These are phyloP conservation scores for Poeciliopsis prolifica DNA, from an alignment of 2,113 vertebrate genomes.

Conservation along the genomic window DNA sequence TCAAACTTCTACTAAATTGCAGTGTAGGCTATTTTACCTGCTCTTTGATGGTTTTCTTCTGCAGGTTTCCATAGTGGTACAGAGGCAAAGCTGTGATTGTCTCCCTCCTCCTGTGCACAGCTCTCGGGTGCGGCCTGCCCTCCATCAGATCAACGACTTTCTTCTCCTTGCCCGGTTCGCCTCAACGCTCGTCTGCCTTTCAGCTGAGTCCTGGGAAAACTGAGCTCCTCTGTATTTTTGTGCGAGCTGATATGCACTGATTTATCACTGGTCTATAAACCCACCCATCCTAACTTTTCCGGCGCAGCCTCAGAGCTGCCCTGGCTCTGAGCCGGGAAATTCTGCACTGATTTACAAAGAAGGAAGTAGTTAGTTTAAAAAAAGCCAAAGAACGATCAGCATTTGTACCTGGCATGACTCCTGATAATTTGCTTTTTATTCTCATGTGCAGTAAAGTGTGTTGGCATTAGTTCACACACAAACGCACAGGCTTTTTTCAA, in stretches of 20 bases:
- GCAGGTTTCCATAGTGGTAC: conserved; percentile 64
- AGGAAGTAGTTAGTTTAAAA: conserved; percentile 38
- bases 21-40: conserved; percentile 41
- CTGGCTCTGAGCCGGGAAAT: conserved; percentile 57
- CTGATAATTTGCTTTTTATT: conserved; percentile 32
- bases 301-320: not conserved
- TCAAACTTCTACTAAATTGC: not conserved
- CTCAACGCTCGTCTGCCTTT: not conserved
- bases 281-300: not conserved
- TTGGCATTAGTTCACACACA: not conserved
- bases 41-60: conserved; percentile 60
- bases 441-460: conserved; percentile 1
- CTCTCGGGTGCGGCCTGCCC: conserved; percentile 14
- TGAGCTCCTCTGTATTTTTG: not conserved
- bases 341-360: conserved; percentile 38
- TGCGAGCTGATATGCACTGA: not conserved
- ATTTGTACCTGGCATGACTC: conserved; percentile 22
- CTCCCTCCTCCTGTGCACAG: conserved; percentile 56
- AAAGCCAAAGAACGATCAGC: not conserved
- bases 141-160: not conserved
- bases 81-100: conserved; percentile 71
- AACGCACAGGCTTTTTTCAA: not conserved
- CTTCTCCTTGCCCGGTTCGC: not conserved
- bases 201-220: not conserved
- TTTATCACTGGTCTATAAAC: conserved; percentile 9